phyloP scores from a whole-genome alignment of 2,888 invertebrate genomes.

The Acleris cristana region DNA sequence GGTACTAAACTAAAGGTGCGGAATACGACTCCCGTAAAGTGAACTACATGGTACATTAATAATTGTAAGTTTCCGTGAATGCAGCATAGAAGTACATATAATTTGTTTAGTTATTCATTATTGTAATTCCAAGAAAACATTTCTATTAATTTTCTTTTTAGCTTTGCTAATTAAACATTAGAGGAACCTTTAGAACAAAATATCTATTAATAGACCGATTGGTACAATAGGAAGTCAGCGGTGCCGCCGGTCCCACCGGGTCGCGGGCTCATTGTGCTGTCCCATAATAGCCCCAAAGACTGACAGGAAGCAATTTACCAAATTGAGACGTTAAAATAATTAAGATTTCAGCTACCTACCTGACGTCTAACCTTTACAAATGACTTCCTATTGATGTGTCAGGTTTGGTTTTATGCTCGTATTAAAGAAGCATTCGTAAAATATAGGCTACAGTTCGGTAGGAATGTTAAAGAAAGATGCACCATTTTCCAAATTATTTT shows the following conservation, averaged over 20 bases:
- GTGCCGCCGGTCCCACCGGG: neutral
- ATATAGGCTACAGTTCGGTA: neutral
- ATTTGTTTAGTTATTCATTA: no score
- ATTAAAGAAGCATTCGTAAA: slow-evolving; percentile 3
- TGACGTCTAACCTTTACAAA: slow-evolving; percentile 22
- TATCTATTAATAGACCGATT: slow-evolving; percentile 3
- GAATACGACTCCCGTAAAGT: no score
- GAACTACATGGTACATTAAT: no score
- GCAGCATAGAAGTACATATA: no score
- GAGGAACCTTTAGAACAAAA: slow-evolving; percentile 4
- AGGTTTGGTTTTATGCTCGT: slow-evolving; percentile 2
- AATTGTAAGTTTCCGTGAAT: no score
- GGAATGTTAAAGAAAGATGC: neutral
- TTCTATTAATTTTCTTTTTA: no score
- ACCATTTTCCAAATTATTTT: neutral
- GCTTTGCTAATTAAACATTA: neutral
- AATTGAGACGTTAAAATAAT: slow-evolving; percentile 35
- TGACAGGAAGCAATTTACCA: slow-evolving; percentile 34
- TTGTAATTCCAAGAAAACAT: no score
- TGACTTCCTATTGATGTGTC: slow-evolving; percentile 23
- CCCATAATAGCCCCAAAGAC: slow-evolving; percentile 21
- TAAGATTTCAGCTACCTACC: slow-evolving; percentile 25
- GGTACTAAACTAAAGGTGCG: no score
- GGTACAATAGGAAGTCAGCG: slow-evolving; percentile 10
- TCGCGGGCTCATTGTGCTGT: slow-evolving; percentile 6